Evolutionary conservation across 2,888 invertebrate species (phyloP), one percentile per base, ranked within the genome.

Genomic region (Drosophila crucigera): DNA sequence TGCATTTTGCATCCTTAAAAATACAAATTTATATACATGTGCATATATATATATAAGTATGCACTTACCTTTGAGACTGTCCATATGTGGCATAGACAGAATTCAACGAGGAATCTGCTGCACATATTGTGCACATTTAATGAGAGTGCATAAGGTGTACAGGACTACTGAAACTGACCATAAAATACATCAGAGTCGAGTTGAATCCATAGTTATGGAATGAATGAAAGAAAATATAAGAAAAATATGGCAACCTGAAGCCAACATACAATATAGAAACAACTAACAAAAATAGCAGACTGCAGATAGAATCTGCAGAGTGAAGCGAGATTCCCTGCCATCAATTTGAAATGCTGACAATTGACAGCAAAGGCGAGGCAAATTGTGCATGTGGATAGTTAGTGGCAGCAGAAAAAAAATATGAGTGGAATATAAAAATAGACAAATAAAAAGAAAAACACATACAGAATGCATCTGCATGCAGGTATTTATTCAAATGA

Each of bases 281-380:
- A 59, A 68, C 69, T 56, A 73, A 63, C 67, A 52, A 61, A 73
- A 64, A 49, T 67, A 60, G 41, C 31, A 60, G 5, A 22, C 5
- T 22, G 22, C 43, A 7, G 19, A 3, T 7, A 1, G 37, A 19
- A 16, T 50, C 22, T 43, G 22, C 43, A 31, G 30, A 37, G 30
- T 7, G 43, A 33, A 49, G 50, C 2, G 10, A 25, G 56, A 22
- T 30, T 39, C 37, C 52, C 31, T 73, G 54, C 43, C 56, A 52
- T 65, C 91, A 91, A 89, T 89, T 76, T 73, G 56, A 73, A 87
- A 83, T 73, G 78, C 71, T 89, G 90, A 83, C 91, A 88, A 88
- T 91, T 91, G 91, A 76, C 84, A 80, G 77, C 76, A 71, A 73
- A 66, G 71, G 70, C 65, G 68, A 77, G 62, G 37, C 72, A 74